phyloP scores from a whole-genome alignment of 2,797 vertebrate genomes.

The Linurgus olivaceus region DNA sequence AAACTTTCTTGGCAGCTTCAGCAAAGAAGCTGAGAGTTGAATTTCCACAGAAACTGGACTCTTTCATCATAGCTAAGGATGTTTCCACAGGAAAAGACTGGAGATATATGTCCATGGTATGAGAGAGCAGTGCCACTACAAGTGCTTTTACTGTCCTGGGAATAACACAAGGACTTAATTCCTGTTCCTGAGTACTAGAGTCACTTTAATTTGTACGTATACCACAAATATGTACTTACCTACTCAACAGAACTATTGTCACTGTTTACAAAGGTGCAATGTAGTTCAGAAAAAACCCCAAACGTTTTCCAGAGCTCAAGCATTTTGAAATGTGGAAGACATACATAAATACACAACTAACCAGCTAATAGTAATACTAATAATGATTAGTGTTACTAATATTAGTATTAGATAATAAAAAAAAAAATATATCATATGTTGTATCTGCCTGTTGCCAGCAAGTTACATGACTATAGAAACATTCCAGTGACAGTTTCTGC shows the following conservation, averaged over 20 bases:
- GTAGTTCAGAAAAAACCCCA: not conserved
- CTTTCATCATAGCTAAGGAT: not conserved
- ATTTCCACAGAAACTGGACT: not conserved
- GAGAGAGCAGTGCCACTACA: not conserved
- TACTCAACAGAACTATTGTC: not conserved
- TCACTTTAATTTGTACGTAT: not conserved
- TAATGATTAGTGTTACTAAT: not conserved
- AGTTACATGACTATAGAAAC: not conserved
- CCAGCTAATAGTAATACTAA: not conserved
- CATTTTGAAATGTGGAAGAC: not conserved
- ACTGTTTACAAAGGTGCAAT: not conserved
- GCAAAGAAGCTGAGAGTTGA: not conserved
- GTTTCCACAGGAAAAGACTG: not conserved
- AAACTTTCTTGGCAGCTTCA: not conserved
- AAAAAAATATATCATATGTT: not conserved
- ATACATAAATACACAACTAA: not conserved
- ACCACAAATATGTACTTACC: not conserved
- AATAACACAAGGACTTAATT: not conserved
- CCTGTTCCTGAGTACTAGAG: not conserved
- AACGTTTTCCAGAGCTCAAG: not conserved
- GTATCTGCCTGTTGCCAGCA: not conserved
- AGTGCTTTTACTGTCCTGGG: not conserved
- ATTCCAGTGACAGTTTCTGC: not conserved
- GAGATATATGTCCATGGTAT: not conserved
- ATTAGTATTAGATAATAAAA: not conserved